Base-by-base conservation (phyloP, 37 sponge, comb jelly and placozoan species). In the Amphimedon queenslandica region DNA sequence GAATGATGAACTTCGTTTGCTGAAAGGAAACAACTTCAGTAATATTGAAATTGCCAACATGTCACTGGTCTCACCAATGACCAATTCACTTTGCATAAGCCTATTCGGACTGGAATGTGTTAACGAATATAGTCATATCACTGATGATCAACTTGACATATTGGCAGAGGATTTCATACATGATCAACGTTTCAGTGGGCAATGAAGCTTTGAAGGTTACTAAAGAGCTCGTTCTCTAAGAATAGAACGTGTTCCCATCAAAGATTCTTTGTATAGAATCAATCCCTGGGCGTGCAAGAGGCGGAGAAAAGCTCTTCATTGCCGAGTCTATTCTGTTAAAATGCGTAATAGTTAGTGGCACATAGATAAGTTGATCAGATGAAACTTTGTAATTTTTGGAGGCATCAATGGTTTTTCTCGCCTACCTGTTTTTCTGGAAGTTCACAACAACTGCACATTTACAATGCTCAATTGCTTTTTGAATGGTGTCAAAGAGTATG, bases 301-400 rank as follows among this genome's bases (percentile, higher is more conserved):
- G 30, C 67, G 63, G 6, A 66, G 69, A 43, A 55, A 35, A 18
- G 38, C 58, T 30, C 69, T 77, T 36, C 78, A 67, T 31, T 27
- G 78, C 25, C 40, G 78, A 41, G 40, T n/a, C 13, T 77, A 69
- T 53, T 24, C 36, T 67, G 76, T 76, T 27, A 30, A 34, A 24
- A 64, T 64, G 66, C 76, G 66, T n/a, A 76, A 76, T 40, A 76
- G 76, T 43, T 43, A 64, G 29, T 76, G 66, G 76, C 76, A 76
- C 53, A 67, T 66, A 21, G 78, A 77, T 67, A 67, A 77, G 29
- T 30, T 77, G 28, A 77, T 67, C 28, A 11, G 61, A 6, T 60
- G 61, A 25, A 13, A n/a, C 5, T 25, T 60, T 60, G 28, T 60
- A 13, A 60, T n/a, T n/a, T 25, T n/a, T 25, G 61, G 61, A n/a